phyloP scores from a whole-genome alignment of 2,888 invertebrate genomes.

The Anthophora plumipes region DNA sequence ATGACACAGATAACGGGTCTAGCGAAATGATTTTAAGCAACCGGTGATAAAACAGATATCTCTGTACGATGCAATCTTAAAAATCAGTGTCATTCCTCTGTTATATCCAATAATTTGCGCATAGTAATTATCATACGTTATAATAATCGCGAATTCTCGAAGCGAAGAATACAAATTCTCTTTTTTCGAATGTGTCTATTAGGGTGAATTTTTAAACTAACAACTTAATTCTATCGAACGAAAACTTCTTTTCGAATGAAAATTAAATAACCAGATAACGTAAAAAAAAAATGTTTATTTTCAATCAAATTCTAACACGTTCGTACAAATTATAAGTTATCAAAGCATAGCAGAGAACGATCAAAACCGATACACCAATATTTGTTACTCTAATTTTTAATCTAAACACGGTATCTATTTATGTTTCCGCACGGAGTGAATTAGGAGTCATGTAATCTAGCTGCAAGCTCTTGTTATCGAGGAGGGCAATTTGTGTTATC shows the following conservation, averaged over 20 bases:
- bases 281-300: neutral
- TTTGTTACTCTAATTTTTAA: neutral
- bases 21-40: neutral
- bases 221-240: neutral
- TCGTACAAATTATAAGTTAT: too few species aligned
- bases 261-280: neutral
- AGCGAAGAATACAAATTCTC: too few species aligned
- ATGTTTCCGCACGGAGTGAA: slow-evolving; percentile 10
- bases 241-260: neutral
- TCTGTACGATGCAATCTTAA: neutral
- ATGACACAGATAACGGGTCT: neutral
- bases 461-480: slow-evolving; percentile 14
- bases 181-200: too few species aligned
- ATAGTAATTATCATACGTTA: neutral
- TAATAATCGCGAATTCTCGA: too few species aligned
- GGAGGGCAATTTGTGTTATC: slow-evolving; percentile 39
- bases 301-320: neutral
- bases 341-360: too few species aligned
- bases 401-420: slow-evolving; percentile 7
- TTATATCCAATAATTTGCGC: neutral
- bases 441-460: slow-evolving; percentile 28
- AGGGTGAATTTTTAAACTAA: too few species aligned
- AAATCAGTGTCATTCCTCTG: neutral
- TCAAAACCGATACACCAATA: too few species aligned
- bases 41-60: slow-evolving; percentile 6